Base-by-base conservation (phyloP, 2,888 invertebrate species). In the Phortica okadai region DNA sequence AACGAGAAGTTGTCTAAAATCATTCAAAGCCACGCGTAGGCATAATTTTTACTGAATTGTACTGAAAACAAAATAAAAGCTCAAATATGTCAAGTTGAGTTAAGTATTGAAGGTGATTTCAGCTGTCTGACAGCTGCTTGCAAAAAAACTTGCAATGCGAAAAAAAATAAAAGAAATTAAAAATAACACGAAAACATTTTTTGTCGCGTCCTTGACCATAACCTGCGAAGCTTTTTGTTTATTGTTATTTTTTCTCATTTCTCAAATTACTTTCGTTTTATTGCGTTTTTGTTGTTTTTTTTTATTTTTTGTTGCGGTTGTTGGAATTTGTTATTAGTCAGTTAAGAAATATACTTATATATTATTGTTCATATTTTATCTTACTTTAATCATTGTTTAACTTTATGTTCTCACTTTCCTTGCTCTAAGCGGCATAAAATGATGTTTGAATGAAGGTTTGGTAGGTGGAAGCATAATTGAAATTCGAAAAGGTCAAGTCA, bases 161-260 rank as follows among this genome's bases (percentile, higher is more conserved):
- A 74, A 73, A 77, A 77, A 74, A 25, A 64, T 62, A 41, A 58
- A 74, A 72, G 74, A 70, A 76, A 67, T 3, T 42, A 56, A 58
- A 14, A 16, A 69, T 14, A 75, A 75, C 59, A 21, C 21, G 21
- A 85, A 85, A 84, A 21, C 84, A 75, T 79, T 8, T 45, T 45
- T 59, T n/a, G 25, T 6, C 41, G 66, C 44, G 70, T 70, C 70
- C 70, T 70, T 70, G 70, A 70, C 70, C 70, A 70, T 70, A 70
- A 70, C 70, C 70, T 70, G 70, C 54, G n/a, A 70, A 70, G 25
- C 44, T 8, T 45, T 69, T 50, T n/a, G 16, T 64, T 64, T 6
- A 44, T 45, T 2, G 16, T 25, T 50, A 14, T 70, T 70, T 33
- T 70, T 70, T 70, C 21, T 21, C 21, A 33, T 14, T 54, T 54